These are phyloP conservation scores for Choloepus didactylus DNA, from an alignment of 2,797 vertebrate species.

Conservation along the genomic window DNA sequence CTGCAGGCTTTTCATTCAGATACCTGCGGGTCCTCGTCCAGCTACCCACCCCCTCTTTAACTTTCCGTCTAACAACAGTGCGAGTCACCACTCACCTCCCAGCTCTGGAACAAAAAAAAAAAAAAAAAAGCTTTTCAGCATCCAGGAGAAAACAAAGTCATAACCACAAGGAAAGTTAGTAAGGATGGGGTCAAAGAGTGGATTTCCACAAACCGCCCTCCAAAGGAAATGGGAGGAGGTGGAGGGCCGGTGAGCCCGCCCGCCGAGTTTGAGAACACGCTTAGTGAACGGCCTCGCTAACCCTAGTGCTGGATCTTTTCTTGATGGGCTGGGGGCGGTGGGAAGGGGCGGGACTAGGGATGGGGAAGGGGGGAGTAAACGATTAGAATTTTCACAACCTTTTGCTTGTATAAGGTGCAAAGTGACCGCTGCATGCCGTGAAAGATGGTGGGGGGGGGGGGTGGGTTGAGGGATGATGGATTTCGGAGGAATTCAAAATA, in stretches of 20 bases:
- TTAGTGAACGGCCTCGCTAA: not conserved
- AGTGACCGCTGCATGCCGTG: not conserved
- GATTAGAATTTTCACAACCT: not conserved
- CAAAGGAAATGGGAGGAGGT: not conserved
- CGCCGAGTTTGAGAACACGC: not conserved
- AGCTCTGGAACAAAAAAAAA: not conserved
- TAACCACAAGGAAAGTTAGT: not conserved
- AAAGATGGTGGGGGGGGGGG: not conserved
- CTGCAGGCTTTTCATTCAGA: not conserved
- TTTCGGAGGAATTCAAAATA: not conserved
- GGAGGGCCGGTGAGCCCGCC: not conserved
- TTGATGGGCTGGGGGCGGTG: rapidly evolving
- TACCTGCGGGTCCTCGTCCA: not conserved
- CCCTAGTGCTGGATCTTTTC: not conserved
- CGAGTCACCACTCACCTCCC: not conserved
- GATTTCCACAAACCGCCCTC: not conserved
- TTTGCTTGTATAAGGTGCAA: rapidly evolving
- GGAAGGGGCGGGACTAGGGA: no score
- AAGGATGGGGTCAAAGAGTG: not conserved
- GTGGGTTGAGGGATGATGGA: not conserved
- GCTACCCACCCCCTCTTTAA: not conserved
- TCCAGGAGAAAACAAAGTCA: not conserved
- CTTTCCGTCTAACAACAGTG: not conserved
- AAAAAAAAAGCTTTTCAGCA: not conserved
- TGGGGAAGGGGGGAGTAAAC: not conserved